phyloP scores from a whole-genome alignment of 2,888 invertebrate genomes.

The Bhutanitis thaidina region DNA sequence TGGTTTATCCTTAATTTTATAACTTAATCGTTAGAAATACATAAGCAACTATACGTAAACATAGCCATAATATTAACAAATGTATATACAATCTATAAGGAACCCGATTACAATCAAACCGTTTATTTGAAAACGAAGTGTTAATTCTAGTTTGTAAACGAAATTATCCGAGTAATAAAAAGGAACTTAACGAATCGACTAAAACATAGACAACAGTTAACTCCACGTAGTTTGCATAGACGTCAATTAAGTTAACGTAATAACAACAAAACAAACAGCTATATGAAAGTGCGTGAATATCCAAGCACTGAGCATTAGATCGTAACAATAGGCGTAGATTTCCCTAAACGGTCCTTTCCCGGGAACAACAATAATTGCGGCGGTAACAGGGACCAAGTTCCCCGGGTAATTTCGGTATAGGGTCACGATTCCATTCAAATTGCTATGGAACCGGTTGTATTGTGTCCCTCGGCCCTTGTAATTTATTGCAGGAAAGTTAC shows the following conservation, averaged over 20 bases:
- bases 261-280: background rate
- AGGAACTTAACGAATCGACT: too few species aligned
- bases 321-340: conserved; percentile 25
- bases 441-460: conserved; percentile 6
- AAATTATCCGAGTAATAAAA: too few species aligned
- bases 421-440: conserved; percentile 11
- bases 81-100: too few species aligned
- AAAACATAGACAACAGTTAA: too few species aligned
- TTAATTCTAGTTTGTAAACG: too few species aligned
- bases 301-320: conserved; percentile 1
- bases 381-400: conserved; percentile 7
- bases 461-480: conserved; percentile 11
- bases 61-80: too few species aligned
- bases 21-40: too few species aligned
- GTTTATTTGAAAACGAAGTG: too few species aligned
- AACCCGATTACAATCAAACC: too few species aligned
- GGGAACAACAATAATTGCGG: conserved; percentile 22
- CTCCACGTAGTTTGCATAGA: too few species aligned
- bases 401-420: conserved; percentile 14
- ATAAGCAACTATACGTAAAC: too few species aligned
- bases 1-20: too few species aligned
- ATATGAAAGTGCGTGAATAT: conserved; percentile 2
- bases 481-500: conserved; percentile 10
- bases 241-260: background rate
- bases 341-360: conserved; percentile 25